phyloP scores from a whole-genome alignment of 1,140 invertebrate species.

The Magallana ariakensis region DNA sequence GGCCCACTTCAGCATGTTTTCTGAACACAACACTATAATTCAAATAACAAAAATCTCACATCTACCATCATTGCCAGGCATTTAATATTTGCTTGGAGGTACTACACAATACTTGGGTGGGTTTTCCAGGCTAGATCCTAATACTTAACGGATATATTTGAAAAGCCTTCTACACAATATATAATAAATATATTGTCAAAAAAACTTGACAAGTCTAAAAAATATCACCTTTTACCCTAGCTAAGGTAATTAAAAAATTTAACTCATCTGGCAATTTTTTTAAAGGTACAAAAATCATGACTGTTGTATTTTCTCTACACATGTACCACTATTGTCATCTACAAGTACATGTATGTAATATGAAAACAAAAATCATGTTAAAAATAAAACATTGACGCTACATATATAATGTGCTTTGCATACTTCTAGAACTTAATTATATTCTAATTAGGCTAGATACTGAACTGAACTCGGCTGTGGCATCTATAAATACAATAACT shows the following conservation, averaged over 20 bases:
- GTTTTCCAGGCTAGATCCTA: neutral
- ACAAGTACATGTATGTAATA: too few species aligned
- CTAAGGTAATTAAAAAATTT: neutral
- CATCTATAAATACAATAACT: constrained; percentile 3
- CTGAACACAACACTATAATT: neutral
- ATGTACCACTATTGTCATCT: too few species aligned
- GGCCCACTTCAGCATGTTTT: neutral
- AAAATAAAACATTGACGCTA: neutral
- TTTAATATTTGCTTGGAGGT: neutral
- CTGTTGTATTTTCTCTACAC: too few species aligned
- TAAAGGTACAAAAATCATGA: too few species aligned
- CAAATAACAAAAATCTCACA: neutral
- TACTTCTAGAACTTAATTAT: neutral
- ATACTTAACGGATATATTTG: neutral
- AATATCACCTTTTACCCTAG: too few species aligned
- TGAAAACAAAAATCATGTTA: too few species aligned
- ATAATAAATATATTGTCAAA: too few species aligned
- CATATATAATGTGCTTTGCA: neutral
- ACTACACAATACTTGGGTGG: neutral
- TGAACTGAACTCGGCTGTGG: neutral
- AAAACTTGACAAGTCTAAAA: too few species aligned
- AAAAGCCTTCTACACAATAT: neutral
- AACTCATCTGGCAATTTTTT: neutral
- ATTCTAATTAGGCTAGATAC: neutral
- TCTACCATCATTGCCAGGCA: neutral